Evolutionary conservation across 2,113 vertebrate genomes (phyloP).

Genomic region (Amia ocellicauda): DNA sequence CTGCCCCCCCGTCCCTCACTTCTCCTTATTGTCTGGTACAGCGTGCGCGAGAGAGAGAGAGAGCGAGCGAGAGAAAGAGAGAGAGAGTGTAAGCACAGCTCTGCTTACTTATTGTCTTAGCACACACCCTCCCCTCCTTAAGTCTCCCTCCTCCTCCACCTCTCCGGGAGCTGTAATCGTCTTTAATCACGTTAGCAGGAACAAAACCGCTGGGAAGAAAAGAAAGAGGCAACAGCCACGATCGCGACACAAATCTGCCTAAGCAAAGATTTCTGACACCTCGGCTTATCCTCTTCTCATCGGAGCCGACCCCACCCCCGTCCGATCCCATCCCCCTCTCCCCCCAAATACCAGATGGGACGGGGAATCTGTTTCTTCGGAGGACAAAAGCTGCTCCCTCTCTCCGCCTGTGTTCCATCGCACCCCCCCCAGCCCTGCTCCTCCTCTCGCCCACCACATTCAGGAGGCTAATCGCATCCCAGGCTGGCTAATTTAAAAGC

Average conservation of each 20-base stretch:
- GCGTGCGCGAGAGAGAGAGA: neutral
- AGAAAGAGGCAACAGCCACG: neutral
- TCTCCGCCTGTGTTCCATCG: too few species aligned
- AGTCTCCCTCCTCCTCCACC: too few species aligned
- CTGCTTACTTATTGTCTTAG: neutral
- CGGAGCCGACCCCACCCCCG: neutral
- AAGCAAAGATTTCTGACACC: neutral
- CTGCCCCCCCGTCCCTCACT: neutral
- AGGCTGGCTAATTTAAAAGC: neutral
- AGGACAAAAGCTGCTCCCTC: neutral
- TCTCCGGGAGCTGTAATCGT: conserved; percentile 1
- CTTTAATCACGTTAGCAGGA: neutral
- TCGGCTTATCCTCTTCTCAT: neutral
- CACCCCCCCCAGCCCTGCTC: neutral
- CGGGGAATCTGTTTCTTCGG: neutral
- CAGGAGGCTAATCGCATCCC: neutral
- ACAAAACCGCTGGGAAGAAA: neutral
- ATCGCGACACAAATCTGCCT: neutral
- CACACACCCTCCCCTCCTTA: neutral
- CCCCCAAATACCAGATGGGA: conserved; percentile 1
- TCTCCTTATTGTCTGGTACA: conserved; percentile 1
- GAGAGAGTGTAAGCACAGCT: too few species aligned
- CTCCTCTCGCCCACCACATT: neutral
- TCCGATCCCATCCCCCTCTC: neutral
- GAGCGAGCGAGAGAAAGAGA: neutral